Percentiles rank a stretch among this genome's conserved stretches.
phyloP scores from a whole-genome alignment of 2,113 vertebrate species.

The Cnemophilus loriae region DNA sequence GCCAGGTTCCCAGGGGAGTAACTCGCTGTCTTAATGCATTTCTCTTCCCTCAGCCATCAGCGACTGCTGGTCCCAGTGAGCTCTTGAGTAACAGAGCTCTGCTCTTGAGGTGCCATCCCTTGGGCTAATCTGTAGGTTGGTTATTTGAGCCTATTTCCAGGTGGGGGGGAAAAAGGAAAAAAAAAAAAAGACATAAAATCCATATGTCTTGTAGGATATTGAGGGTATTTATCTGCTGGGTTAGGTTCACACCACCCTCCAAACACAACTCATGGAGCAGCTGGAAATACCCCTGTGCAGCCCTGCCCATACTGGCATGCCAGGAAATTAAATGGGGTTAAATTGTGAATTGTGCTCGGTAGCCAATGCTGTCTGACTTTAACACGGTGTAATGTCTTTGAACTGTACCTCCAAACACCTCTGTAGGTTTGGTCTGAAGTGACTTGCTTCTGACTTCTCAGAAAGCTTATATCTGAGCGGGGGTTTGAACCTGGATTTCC shows the following conservation, averaged over 20 bases:
- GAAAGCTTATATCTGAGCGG: neutral
- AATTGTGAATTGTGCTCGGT: neutral
- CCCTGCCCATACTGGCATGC: neutral
- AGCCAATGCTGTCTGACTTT: neutral
- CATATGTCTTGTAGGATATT: rapidly evolving
- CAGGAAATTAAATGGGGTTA: neutral
- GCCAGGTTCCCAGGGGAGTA: neutral
- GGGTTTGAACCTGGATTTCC: neutral
- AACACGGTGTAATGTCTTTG: neutral
- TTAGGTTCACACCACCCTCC: neutral
- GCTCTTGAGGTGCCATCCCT: neutral
- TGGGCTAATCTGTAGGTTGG: neutral
- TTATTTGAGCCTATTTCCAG: neutral
- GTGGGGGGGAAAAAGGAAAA: rapidly evolving
- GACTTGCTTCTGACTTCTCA: neutral
- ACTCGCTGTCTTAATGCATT: rapidly evolving
- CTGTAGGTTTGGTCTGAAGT: neutral
- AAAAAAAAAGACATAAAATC: neutral
- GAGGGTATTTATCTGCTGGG: neutral
- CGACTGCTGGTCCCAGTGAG: no score
- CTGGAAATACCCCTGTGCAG: neutral
- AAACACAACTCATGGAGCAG: neutral
- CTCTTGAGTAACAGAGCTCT: neutral
- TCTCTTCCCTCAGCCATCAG: neutral
- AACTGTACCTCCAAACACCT: neutral